Base-by-base conservation (phyloP, 2,888 invertebrate species). In the Netelia virgata region DNA sequence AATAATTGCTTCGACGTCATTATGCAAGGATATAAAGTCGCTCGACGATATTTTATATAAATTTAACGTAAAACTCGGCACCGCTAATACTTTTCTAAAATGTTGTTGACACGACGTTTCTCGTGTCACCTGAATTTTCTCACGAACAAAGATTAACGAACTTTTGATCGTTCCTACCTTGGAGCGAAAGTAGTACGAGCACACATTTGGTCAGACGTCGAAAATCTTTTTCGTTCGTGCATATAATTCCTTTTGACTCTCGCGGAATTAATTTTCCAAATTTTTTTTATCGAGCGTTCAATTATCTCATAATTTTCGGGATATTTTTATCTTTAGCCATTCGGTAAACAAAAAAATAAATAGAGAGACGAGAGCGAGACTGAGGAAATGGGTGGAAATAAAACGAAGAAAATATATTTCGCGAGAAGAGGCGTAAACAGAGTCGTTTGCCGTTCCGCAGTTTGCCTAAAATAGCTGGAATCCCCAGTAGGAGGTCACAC, bases 1-100 rank as follows among this genome's bases (percentile, higher is more conserved):
- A 70, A 79, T 79, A 75, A 83, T 70, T 79, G 78, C 70, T 79
- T 68, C 78, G 50, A 63, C 64, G 41, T 74, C 61, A 64, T 78
- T 78, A 73, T 50, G 50, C 57, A 16, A 77, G 16, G 68, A 68
- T 50, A 50, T 14, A n/a, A 68, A 77, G 72, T n/a, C 47, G 10
- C 28, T 23, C 23, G 23, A 23, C 23, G 23, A 59, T 50, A n/a
- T 41, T 9, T 3, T 57, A 66, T 36, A 70, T 50, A 36, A 9
- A 43, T 11, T 28, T 28, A 28, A 28, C 5, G 28, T 28, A 28
- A 28, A 28, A 28, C n/a, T n/a, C n/a, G n/a, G n/a, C n/a, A n/a
- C n/a, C n/a, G n/a, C n/a, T n/a, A n/a, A n/a, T n/a, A 47, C 47
- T 47, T 47, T 47, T 14, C 47, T 10, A 43, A 5, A 1, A 8